phyloP scores from a whole-genome alignment of 2,888 invertebrate species.

The Stegophylla sp. region DNA sequence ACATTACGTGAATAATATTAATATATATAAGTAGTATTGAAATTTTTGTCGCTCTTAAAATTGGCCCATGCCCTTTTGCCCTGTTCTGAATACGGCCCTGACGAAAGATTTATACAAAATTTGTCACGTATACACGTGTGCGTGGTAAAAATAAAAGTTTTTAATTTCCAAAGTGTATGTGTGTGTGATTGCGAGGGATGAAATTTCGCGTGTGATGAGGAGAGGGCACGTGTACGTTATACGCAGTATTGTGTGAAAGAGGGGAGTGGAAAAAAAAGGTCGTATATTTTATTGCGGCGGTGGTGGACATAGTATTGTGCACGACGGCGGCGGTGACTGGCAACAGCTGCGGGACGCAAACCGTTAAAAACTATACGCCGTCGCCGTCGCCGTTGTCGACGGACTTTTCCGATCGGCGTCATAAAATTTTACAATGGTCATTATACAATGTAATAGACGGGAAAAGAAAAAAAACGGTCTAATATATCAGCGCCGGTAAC shows the following conservation, averaged over 20 bases:
- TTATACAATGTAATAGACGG: conserved; percentile 25
- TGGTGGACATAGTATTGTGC: conserved; percentile 9
- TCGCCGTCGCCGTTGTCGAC: neutral
- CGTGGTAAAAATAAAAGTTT: neutral
- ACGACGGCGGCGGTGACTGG: neutral
- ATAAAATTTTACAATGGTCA: conserved; percentile 48
- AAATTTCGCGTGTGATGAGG: neutral
- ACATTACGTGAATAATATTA: too few species aligned
- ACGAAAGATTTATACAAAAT: too few species aligned
- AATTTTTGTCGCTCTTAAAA: too few species aligned
- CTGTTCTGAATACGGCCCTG: too few species aligned
- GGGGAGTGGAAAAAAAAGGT: conserved; percentile 16
- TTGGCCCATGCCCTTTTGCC: too few species aligned
- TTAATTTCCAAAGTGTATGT: neutral
- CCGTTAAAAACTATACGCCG: conserved; percentile 48
- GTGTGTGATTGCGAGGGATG: neutral
- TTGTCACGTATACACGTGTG: too few species aligned
- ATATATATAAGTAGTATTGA: too few species aligned
- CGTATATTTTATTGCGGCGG: conserved; percentile 43
- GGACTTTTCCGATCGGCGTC: conserved; percentile 40
- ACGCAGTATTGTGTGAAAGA: too few species aligned
- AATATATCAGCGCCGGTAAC: conserved; percentile 30
- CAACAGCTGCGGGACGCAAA: conserved; percentile 50
- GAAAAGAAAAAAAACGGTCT: conserved; percentile 17
- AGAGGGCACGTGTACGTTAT: too few species aligned